Base-by-base conservation (phyloP, 2,888 invertebrate genomes). In the Loripinus fragilis region DNA sequence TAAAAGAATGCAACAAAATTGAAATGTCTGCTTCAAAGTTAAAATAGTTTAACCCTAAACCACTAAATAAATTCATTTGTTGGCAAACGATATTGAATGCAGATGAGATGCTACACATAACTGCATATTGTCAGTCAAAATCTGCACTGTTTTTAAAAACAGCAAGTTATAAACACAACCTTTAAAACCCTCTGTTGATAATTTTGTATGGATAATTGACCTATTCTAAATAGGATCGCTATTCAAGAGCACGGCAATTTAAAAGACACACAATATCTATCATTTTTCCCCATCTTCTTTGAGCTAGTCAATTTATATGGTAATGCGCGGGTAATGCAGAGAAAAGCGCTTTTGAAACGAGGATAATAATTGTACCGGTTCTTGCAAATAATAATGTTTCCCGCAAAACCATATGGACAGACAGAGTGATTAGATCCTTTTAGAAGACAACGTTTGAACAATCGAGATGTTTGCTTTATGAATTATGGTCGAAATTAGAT, bases 261-360 rank as follows among this genome's bases (percentile, higher is more conserved):
- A 60, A 60, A 60, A 33, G 28, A 60, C 60, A 17, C 33, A 20
- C 60, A 60, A 60, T 60, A 20, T 60, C 60, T 60, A 60, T 60
- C 33, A 60, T 60, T 60, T 60, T 33, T 33, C 20, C 50, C 23
- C 60, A 28, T 23, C 33, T 33, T 33, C 33, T 33, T 60, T 52
- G 30, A 60, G 33, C 60, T 33, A 60, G 60, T 60, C 60, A 60
- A 60, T 60, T 60, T 60, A 60, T 60, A 60, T 60, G 60, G 60
- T 60, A 60, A 60, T 60, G 60, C 33, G 33, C 28, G 30, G 30
- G 20, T 60, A n/a, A 7, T 30, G 60, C 20, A 33, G 28, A 20
- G 33, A 52, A 60, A 60, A 15, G 2, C 15, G 2, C 15, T 33
- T 20, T 17, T 17, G 33, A 60, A 60, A 30, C 17, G 33, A 17